Evolutionary conservation across 2,888 invertebrate species (phyloP), one percentile per base, ranked within the genome.

Genomic region (Aelia acuminata): DNA sequence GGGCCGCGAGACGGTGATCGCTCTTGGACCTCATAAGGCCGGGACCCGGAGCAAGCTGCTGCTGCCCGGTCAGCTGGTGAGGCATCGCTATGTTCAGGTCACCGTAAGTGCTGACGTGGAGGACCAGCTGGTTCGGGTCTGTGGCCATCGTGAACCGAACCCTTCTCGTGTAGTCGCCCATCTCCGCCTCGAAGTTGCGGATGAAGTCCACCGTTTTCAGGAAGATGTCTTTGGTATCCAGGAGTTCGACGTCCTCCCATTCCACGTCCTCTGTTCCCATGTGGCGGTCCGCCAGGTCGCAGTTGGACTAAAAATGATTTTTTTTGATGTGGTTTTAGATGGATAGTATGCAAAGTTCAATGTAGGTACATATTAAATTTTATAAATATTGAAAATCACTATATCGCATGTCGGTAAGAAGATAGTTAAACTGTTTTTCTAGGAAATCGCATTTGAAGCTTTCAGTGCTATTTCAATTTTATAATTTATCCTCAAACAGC

Each of bases 171-270:
- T 97, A 98, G 93, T 98, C 98, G 87, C 96, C 96, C 90, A 96
- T 97, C 93, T 98, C 98, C 91, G 98, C 97, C 92, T 98, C 98
- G 92, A 98, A 98, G 93, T 97, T 98, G 91, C 97, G 94, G 91
- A 99, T 95, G 92, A 98, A 98, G 92, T 99, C 98, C 85, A 99
- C 96, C 26, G 98, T 98, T 92, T 98, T 98, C 39, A 98, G 93
- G 93, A 98, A 98, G 90, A 98, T 97, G 93, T 98, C 98, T 93
- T 99, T 99, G 89, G 98, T 97, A 92, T 98, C 98, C 94, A 98
- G 97, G 90, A 98, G 94, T 92, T 98, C 97, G 90, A 97, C 96
- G 91, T 98, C 97, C 91, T 98, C 97, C 96, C 98, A 97, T 91
- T 97, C 96, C 70, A 97, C 96, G 91, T 97, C 97, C 91, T 95